A percentile compares a stretch with the other conserved stretches of the same genome.
These are phyloP conservation scores for Idaea dimidiata DNA, from an alignment of 2,888 invertebrate genomes.

Conservation along the genomic window DNA sequence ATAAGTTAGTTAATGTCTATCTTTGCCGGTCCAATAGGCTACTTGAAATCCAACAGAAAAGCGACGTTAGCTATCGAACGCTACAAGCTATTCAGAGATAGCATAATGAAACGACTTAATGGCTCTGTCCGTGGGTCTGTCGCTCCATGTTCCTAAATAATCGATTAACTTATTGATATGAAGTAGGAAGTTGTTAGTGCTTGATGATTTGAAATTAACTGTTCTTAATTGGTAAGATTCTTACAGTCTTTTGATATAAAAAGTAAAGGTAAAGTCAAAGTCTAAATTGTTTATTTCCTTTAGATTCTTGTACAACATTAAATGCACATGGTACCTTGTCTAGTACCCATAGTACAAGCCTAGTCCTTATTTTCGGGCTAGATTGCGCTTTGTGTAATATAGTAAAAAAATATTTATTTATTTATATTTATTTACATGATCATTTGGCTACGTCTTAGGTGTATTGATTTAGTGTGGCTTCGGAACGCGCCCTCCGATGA, in stretches of 20 bases:
- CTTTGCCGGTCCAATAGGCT: background rate
- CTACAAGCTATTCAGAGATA: background rate
- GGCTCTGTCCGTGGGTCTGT: background rate
- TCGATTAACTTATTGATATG: background rate
- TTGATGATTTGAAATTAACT: background rate
- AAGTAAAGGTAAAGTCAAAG: too few species aligned
- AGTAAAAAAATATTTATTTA: too few species aligned
- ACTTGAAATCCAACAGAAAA: background rate
- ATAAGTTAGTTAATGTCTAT: background rate
- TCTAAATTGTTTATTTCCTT: too few species aligned
- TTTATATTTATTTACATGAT: too few species aligned
- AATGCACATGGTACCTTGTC: too few species aligned
- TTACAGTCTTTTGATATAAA: background rate
- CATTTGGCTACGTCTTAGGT: too few species aligned
- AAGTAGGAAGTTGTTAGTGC: background rate
- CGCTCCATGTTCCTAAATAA: background rate
- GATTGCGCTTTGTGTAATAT: too few species aligned
- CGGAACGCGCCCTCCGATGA: too few species aligned
- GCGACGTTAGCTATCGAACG: background rate
- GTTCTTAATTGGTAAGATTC: background rate
- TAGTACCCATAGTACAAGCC: too few species aligned
- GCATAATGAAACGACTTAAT: background rate
- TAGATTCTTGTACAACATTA: too few species aligned
- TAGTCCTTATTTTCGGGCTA: too few species aligned
- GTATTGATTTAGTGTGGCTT: too few species aligned